These are phyloP conservation scores for Liparis tanakae DNA, from an alignment of 2,797 vertebrate genomes.

Conservation along the genomic window DNA sequence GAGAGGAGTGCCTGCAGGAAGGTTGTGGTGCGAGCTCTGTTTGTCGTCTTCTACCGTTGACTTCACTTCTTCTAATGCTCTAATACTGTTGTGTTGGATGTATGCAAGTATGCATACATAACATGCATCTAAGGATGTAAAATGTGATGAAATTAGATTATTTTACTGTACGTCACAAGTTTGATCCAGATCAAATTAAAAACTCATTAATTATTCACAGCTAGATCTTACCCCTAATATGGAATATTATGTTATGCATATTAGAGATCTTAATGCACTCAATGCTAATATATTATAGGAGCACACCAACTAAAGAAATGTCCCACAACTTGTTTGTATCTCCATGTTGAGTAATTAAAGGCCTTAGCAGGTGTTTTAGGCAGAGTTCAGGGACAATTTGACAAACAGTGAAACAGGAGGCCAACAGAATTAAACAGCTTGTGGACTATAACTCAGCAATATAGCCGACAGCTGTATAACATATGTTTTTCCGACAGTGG, in stretches of 20 bases:
- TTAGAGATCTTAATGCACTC: not conserved
- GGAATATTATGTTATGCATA: not conserved
- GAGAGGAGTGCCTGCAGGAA: slow-evolving; percentile 16
- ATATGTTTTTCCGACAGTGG: slow-evolving; percentile 9
- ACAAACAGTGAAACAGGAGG: slow-evolving; percentile 28
- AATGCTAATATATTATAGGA: not conserved
- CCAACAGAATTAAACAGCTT: slow-evolving; percentile 11
- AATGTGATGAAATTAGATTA: slow-evolving; percentile 3
- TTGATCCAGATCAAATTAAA: not conserved
- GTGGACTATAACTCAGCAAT: slow-evolving; percentile 12
- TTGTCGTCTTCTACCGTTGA: not conserved
- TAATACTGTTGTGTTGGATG: slow-evolving; percentile 6
- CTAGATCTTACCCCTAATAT: not conserved
- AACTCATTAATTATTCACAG: not conserved
- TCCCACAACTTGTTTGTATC: not conserved
- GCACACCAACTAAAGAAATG: not conserved
- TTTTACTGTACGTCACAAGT: not conserved
- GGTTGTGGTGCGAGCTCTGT: slow-evolving; percentile 11
- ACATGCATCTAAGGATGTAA: not conserved
- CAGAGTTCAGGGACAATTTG: slow-evolving; percentile 1
- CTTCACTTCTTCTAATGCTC: not conserved
- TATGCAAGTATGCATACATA: not conserved
- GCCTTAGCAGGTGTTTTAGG: slow-evolving; percentile 16
- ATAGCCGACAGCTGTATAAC: slow-evolving; percentile 5
- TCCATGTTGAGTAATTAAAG: slow-evolving; percentile 10